Base-by-base conservation (phyloP, 2,113 vertebrate genomes). In the Melanocharis versteri region DNA sequence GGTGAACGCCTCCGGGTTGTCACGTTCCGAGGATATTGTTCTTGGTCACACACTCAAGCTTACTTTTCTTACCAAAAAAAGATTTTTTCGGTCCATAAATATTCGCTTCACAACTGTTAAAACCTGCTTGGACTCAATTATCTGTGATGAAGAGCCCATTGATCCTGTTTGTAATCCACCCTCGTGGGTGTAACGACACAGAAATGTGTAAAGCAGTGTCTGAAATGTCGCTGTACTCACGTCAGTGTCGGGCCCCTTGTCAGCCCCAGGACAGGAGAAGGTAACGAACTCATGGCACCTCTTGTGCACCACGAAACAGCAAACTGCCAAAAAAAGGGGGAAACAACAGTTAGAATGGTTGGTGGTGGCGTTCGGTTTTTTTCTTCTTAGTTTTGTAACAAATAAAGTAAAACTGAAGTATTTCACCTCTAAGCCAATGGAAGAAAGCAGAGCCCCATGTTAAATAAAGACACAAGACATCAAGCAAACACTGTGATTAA, bases 281-380 rank as follows among this genome's bases (percentile, higher is more conserved):
- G 99, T 99, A 96, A 99, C 99, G 11, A 99, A 98, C 92, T 99
- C 99, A 99, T 99, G 99, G 98, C 99, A 99, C 90, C 99, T 98
- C 98, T 99, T 99, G 92, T 99, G 99, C 97, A 99, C 99, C 98
- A 99, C 99, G 93, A 99, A 99, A 96, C 99, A 99, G 98, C 99
- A 99, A 98, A 99, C 99, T 99, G 97, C 71, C 72, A 57, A 96
- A 77, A 94, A 95, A 79, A 96, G 87, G 33, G 47, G 78, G 71
- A 97, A 95, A 40, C 10, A 23, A 17, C 22, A 53, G 83, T 98
- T 95, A 98, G 88, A 75, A 53, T 5, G 26, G 13, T 31, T 13
- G 40, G 1, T 37, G 15, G 8, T 13, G 7, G n/a, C n/a, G n/a
- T n/a, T n/a, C n/a, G n/a, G 8, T 4, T 20, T 3, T 37, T 14